Base-by-base conservation (phyloP, 2,888 invertebrate genomes). In the Anodontia alba region DNA sequence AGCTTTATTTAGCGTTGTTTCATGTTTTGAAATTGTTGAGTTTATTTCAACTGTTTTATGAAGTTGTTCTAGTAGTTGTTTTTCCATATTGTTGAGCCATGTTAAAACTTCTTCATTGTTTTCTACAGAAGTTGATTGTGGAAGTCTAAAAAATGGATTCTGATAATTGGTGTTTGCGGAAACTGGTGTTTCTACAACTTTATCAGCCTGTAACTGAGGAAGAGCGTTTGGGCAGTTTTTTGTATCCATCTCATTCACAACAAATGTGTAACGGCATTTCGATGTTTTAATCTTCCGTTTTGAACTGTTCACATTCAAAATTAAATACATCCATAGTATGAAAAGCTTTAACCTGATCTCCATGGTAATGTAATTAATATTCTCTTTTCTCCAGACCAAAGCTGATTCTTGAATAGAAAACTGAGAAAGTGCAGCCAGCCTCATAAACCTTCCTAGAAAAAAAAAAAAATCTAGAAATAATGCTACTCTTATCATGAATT, bases 171-270 rank as follows among this genome's bases (percentile, higher is more conserved):
- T 62, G 33, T 33, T 33, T 8, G 20, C 33, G 5, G 62, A 29
- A 20, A 72, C 23, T 33, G 38, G 54, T 33, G 73, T 76, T n/a
- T 74, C 72, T n/a, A 77, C 66, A 31, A 80, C 72, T n/a, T 66
- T 76, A 36, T 87, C 87, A 0, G 86, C 83, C 69, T 86, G 84
- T 10, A 88, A 76, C 66, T 87, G 85, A 7, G 82, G 80, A n/a
- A 87, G 73, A 29, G 87, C 80, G 31, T 82, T 81, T 0, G 90
- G 88, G 80, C 92, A 92, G 49, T 87, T 87, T 33, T 89, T 82
- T 1, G 83, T 83, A 84, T 91, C 91, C 84, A 91, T 88, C 79
- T 92, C 92, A 74, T 92, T 90, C 1, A 92, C 90, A 12, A 92
- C 91, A 62, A 92, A 89, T 0, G 90, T 90, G 81, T 92, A 92